Percentiles rank a stretch among this genome's conserved stretches.
phyloP scores from a whole-genome alignment of 2,797 vertebrate species.

The Hapalemur alaotrensis region DNA sequence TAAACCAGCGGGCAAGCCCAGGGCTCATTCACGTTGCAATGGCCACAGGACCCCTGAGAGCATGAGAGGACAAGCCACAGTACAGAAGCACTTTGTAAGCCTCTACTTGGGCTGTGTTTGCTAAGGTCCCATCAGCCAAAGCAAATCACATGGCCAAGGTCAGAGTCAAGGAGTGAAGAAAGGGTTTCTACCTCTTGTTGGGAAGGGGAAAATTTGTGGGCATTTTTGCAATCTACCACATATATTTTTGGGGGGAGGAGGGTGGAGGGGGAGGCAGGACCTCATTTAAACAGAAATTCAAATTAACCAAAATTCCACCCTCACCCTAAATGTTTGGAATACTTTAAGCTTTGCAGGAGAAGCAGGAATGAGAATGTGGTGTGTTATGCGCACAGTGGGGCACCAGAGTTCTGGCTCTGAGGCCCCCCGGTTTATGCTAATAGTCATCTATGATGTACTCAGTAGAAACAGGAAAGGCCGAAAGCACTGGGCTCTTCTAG shows the following conservation, averaged over 20 bases:
- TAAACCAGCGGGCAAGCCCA: background rate
- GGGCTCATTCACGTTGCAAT: background rate
- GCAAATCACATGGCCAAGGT: background rate
- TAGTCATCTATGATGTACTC: background rate
- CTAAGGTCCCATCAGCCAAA: background rate
- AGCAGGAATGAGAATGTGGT: background rate
- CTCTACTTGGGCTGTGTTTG: background rate
- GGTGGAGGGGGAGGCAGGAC: background rate
- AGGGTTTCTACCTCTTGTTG: background rate
- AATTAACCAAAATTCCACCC: background rate
- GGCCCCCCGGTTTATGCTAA: background rate
- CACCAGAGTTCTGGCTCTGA: background rate
- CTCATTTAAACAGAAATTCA: conserved; percentile 35
- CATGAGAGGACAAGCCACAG: background rate
- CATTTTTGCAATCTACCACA: background rate
- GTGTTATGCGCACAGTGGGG: background rate
- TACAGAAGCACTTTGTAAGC: background rate
- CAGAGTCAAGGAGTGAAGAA: background rate
- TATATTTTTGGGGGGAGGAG: background rate
- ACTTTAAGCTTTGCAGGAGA: background rate
- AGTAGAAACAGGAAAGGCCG: conserved; percentile 33
- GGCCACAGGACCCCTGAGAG: background rate
- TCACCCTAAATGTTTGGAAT: conserved; percentile 19
- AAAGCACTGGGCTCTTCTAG: background rate
- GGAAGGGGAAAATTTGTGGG: background rate